Base-by-base conservation (phyloP, 2,888 invertebrate species). In the Therioaphis trifolii region DNA sequence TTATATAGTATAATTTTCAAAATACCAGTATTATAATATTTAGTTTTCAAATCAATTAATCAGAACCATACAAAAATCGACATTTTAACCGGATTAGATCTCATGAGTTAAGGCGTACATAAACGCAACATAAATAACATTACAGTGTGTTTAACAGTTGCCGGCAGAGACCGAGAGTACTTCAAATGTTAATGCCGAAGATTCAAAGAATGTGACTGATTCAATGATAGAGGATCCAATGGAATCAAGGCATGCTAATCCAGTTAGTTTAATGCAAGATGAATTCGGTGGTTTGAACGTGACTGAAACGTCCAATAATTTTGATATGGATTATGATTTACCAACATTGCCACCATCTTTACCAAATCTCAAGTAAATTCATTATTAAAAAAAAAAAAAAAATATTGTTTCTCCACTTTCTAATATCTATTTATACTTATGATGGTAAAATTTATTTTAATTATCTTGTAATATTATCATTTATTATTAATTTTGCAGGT, bases 311-410 rank as follows among this genome's bases (percentile, higher is more conserved):
- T 92, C 90, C 78, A 91, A 92, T 86, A 87, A 87, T 74, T 92
- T 92, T 86, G 92, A 93, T 86, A 93, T 92, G 87, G 94, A 94
- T 87, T 94, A 93, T 87, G 91, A 90, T 76, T 92, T 92, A 86
- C 92, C 93, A 0, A 93, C 94, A 0, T 88, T 95, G 84, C 95
- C 95, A 2, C 95, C 95, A n/a, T 94, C 94, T 14, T 88, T 95
- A 84, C 95, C 95, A 0, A 95, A 95, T 89, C 90, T 95, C 75
- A 92, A 92, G 93, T 93, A 90, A 90, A 89, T 87, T 35, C 7
- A 35, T 5, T 7, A 7, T 35, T 35, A 7, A 35, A 35, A 35
- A 35, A 7, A 5, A 46, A 21, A 29, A 27, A 40, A 15, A 43
- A 46, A 58, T 9, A 66, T 27, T 66, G 77, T n/a, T n/a, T n/a